Evolutionary conservation across 2,113 vertebrate species (phyloP).

Genomic region (Myotis brandtii): DNA sequence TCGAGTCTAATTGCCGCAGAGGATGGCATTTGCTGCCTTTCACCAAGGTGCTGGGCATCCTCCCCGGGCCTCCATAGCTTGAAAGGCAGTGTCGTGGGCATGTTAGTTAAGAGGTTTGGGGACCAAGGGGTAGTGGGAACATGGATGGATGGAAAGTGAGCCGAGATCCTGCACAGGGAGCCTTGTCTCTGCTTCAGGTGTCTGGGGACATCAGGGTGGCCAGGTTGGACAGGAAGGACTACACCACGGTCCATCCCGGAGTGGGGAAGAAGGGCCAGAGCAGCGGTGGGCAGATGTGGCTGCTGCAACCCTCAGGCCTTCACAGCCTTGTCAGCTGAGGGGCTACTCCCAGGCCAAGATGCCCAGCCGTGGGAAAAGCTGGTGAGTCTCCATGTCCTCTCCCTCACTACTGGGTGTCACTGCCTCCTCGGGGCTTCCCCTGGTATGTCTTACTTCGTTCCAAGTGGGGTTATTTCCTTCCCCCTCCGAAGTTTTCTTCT

Average conservation of each 20-base stretch:
- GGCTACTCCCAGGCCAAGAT: neutral
- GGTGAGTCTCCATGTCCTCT: neutral
- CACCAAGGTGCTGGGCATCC: neutral
- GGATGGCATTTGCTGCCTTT: neutral
- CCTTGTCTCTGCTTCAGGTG: neutral
- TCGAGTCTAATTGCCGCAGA: neutral
- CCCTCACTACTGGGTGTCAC: neutral
- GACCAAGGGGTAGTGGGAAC: neutral
- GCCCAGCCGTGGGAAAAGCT: neutral
- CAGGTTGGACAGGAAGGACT: neutral
- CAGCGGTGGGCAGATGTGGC: neutral
- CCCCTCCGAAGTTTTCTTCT: constrained; percentile 69
- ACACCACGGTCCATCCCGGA: neutral
- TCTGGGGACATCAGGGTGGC: neutral
- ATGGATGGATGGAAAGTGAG: neutral
- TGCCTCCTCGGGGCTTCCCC: neutral
- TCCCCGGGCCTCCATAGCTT: neutral
- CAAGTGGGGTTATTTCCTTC: constrained; percentile 79
- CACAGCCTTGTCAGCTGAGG: neutral
- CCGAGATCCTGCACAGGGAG: neutral
- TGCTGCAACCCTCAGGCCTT: neutral
- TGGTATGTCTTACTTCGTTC: constrained; percentile 76
- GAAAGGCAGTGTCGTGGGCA: neutral
- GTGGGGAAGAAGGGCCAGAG: neutral
- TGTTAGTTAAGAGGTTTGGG: neutral